phyloP scores from a whole-genome alignment of 1,140 invertebrate species.

The Copidosoma floridanum region DNA sequence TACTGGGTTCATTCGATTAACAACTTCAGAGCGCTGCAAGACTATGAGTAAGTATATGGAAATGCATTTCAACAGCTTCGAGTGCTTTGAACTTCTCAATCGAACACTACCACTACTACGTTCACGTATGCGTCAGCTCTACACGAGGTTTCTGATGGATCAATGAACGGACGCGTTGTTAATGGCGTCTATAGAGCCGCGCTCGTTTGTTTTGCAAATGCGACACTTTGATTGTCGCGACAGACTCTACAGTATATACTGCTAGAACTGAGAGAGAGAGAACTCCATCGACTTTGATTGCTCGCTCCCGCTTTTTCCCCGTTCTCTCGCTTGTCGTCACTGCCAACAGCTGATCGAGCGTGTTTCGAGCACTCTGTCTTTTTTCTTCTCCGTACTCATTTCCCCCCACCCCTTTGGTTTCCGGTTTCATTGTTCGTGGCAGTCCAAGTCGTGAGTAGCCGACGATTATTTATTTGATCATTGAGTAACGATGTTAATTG shows the following conservation, averaged over 20 bases:
- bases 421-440: not conserved
- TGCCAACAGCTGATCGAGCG: not conserved
- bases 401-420: not conserved
- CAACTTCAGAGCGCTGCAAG: too few species aligned
- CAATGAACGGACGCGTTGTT: not conserved
- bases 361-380: not conserved
- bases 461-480: not conserved
- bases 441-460: too few species aligned
- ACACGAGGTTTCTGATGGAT: slow-evolving; percentile 10
- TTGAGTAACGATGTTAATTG: not conserved
- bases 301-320: not conserved
- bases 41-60: not conserved
- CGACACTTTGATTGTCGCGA: slow-evolving; percentile 10
- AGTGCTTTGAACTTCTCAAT: too few species aligned
- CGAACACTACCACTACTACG: not conserved
- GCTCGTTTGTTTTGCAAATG: slow-evolving; percentile 12
- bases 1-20: too few species aligned
- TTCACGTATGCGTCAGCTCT: too few species aligned
- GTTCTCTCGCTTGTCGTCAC: not conserved
- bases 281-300: not conserved
- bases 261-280: too few species aligned
- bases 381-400: not conserved
- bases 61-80: too few species aligned
- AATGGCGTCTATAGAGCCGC: too few species aligned
- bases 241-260: too few species aligned